Conservation (phyloP, 1,140 invertebrate genomes). For the Aphelenchoides besseyi region DNA sequence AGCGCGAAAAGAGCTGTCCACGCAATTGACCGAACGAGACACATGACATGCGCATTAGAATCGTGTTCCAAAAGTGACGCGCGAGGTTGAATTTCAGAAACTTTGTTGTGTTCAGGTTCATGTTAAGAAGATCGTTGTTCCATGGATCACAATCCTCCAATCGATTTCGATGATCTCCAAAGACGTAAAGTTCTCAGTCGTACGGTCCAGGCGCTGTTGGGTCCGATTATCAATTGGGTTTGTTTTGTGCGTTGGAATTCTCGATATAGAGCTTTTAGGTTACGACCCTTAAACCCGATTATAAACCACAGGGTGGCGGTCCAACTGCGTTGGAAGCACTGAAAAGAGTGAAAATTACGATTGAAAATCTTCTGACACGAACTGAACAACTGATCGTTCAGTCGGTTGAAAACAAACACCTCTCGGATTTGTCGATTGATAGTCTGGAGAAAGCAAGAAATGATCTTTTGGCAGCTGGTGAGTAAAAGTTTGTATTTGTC, state of each 20-base stretch:
- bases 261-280: not conserved
- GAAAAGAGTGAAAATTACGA: not conserved
- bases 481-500: not conserved
- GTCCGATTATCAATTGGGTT: conserved; percentile 2
- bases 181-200: too few relatives aligned
- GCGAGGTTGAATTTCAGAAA: too few relatives aligned
- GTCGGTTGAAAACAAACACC: not conserved
- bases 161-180: not conserved
- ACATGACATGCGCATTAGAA: too few relatives aligned
- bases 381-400: conserved; percentile 12
- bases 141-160: not conserved
- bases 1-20: too few relatives aligned
- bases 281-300: not conserved
- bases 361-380: conserved; percentile 4
- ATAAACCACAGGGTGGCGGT: not conserved
- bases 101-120: too few relatives aligned
- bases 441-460: conserved; percentile 8
- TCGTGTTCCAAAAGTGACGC: too few relatives aligned
- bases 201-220: not conserved
- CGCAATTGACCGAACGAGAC: too few relatives aligned
- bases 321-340: not conserved
- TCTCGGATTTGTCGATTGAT: not conserved
- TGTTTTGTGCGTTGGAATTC: not conserved
- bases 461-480: not conserved
- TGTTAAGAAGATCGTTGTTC: too few relatives aligned